Conservation (phyloP, 2,888 invertebrate species). For the Drosophila cracens region DNA sequence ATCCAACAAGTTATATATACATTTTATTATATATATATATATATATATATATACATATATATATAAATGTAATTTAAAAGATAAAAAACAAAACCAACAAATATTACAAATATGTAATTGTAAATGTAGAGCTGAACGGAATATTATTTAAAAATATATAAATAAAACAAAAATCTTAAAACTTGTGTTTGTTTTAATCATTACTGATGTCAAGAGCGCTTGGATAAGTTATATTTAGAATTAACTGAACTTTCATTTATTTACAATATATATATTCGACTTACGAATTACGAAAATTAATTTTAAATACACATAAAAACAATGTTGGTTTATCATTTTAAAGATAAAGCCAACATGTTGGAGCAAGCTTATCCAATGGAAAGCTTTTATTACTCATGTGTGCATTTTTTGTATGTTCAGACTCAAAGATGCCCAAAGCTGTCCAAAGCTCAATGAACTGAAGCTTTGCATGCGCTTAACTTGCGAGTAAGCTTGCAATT, state of each 20-base stretch:
- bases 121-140: conserved; percentile 81
- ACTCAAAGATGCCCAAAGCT: neutral
- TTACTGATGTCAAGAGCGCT: neutral
- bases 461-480: neutral
- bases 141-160: conserved; percentile 77
- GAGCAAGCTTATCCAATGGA: neutral
- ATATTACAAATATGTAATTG: conserved; percentile 79
- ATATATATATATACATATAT: conserved; percentile 52
- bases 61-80: conserved; percentile 62
- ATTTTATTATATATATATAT: conserved; percentile 70
- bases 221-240: neutral
- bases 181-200: conserved; percentile 2
- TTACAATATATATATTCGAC: neutral
- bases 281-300: no score
- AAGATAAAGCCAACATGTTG: neutral
- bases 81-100: conserved; percentile 54
- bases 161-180: conserved; percentile 67
- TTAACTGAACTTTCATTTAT: neutral
- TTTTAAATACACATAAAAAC: neutral
- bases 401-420: neutral
- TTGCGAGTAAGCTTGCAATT: conserved; percentile 6
- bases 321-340: neutral
- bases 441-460: neutral
- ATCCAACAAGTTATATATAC: conserved; percentile 70
- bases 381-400: neutral